Evolutionary conservation across 2,797 vertebrate species (phyloP), one percentile per base, ranked within the genome.

Genomic region (Apodemus agrarius): DNA sequence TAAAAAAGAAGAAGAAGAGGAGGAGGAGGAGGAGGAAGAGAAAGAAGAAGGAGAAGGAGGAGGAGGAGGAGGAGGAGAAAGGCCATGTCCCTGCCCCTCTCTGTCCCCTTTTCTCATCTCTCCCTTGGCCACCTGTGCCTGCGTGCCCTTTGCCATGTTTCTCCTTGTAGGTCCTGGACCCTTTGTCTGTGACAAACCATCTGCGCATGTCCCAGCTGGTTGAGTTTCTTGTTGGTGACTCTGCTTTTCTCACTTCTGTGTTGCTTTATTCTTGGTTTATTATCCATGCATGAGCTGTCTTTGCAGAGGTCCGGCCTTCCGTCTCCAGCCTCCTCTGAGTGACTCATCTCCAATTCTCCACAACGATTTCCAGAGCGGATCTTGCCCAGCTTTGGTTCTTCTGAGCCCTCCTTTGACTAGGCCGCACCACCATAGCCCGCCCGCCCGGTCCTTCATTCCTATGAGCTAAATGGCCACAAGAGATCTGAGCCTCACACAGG

Each of bases 211-310:
- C 26, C 80, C 69, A 16, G n/a, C 7, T 19, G 4, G 7, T 3
- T 34, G 19, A 1, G 8, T 10, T 16, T 59, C 84, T 83, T 34
- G 0, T 75, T 87, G 26, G 43, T 74, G 29, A 80, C 76, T 31
- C 93, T 1, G 0, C 61, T 19, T 29, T 19, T n/a, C 31, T 61
- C 29, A 2, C 49, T 6, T 22, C 0, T 16, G 2, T 8, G 11
- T 59, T 67, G 16, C 83, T 8, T 1, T 14, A 4, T 31, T 72
- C 7, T 3, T 67, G 29, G 54, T 78, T 24, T 89, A 83, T 83
- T 54, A 0, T 7, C 76, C 65, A 22, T 19, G 34, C 6, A 0
- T 10, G 0, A 67, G 63, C 54, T 81, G 14, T 46, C 46, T 81
- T 26, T 59, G 65, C 65, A 95, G 96, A 96, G 61, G 63, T 67